A percentile compares a stretch with the other conserved stretches of the same genome.
phyloP scores from a whole-genome alignment of 2,113 vertebrate genomes.

The Datnioides undecimradiatus region DNA sequence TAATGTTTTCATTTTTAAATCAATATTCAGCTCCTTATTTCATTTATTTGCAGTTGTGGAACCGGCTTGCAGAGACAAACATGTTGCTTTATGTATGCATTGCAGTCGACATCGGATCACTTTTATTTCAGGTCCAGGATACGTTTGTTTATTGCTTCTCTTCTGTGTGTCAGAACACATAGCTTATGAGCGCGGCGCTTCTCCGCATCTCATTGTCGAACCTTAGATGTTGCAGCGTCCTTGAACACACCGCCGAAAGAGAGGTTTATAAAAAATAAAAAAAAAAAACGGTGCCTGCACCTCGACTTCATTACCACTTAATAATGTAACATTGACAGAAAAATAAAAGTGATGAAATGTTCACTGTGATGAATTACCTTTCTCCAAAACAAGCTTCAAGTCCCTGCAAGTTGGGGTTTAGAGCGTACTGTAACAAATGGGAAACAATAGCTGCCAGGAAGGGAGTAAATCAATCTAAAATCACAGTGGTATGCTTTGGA shows the following conservation, averaged over 20 bases:
- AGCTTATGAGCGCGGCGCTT: constrained; percentile 14
- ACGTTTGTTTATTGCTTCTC: constrained; percentile 22
- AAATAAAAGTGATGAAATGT: constrained; percentile 68
- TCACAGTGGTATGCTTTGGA: constrained; percentile 47
- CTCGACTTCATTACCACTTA: constrained; percentile 52
- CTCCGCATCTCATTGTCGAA: constrained; percentile 11
- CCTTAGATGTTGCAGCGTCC: constrained; percentile 14
- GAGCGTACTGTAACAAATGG: constrained; percentile 58
- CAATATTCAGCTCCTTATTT: neutral
- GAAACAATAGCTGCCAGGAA: constrained; percentile 56
- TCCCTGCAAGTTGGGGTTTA: constrained; percentile 46
- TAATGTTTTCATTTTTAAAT: too few relatives aligned
- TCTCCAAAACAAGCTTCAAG: constrained; percentile 33
- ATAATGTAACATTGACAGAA: constrained; percentile 68
- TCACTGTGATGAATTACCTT: constrained; percentile 57
- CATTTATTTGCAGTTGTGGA: constrained; percentile 8
- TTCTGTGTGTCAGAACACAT: constrained; percentile 29
- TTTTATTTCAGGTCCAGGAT: constrained; percentile 20
- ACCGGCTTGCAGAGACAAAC: constrained; percentile 5
- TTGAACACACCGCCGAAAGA: constrained; percentile 38
- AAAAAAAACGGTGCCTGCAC: constrained; percentile 19
- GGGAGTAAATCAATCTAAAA: constrained; percentile 66
- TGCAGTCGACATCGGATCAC: neutral
- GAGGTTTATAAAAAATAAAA: too few relatives aligned
- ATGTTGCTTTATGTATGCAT: constrained; percentile 18